These are phyloP conservation scores for Propithecus deckenii DNA, from an alignment of 2,797 vertebrate genomes.

Conservation along the genomic window DNA sequence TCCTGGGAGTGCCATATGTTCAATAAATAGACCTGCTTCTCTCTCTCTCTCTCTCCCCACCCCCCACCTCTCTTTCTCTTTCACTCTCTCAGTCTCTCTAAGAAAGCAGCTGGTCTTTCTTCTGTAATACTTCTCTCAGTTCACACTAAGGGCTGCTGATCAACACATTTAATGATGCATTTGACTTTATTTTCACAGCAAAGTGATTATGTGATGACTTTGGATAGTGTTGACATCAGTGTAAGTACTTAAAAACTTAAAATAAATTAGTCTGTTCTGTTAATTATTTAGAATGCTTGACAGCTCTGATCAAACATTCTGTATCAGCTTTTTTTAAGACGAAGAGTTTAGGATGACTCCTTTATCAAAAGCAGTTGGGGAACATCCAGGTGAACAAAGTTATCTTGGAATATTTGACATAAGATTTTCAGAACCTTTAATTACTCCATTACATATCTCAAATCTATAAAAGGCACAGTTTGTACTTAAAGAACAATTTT, in stretches of 20 bases:
- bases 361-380: not conserved
- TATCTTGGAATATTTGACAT: not conserved
- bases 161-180: constrained; percentile 66
- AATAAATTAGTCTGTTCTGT: constrained; percentile 50
- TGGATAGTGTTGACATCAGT: constrained; percentile 42
- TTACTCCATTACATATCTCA: not conserved
- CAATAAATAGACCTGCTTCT: not conserved
- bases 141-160: constrained; percentile 31
- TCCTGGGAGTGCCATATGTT: not conserved
- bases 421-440: not conserved
- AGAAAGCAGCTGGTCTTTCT: constrained; percentile 5
- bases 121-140: not conserved
- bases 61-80: not conserved
- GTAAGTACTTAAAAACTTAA: constrained; percentile 54
- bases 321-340: not conserved
- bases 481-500: not conserved
- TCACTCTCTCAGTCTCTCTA: not conserved
- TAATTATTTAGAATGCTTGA: constrained; percentile 54
- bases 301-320: constrained; percentile 25
- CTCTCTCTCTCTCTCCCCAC: not conserved
- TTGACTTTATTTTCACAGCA: constrained; percentile 64
- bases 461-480: not conserved
- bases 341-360: not conserved
- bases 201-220: constrained; percentile 51
- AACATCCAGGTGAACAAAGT: not conserved